Percentiles rank a stretch among this genome's conserved stretches.
phyloP scores from a whole-genome alignment of 2,113 vertebrate genomes.

The Menidia beryllina region DNA sequence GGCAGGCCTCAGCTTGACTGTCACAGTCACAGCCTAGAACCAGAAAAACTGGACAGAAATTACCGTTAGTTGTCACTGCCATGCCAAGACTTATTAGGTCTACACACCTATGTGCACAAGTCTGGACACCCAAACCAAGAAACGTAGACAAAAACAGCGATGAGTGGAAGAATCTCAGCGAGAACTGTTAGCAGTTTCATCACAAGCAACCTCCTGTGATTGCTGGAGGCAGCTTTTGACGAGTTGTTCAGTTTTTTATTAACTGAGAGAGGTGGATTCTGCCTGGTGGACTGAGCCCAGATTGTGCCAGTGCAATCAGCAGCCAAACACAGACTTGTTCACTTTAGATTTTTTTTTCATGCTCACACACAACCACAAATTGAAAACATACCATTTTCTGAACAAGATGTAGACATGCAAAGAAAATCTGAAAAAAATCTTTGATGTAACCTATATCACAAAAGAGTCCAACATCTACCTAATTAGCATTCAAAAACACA shows the following conservation, averaged over 20 bases:
- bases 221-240: not conserved
- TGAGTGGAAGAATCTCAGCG: constrained; percentile 4
- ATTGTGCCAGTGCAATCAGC: constrained; percentile 50
- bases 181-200: constrained; percentile 2
- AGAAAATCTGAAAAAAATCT: not conserved
- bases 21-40: constrained; percentile 62
- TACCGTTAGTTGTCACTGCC: constrained; percentile 82
- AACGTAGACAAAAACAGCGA: constrained; percentile 32
- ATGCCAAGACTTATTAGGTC: constrained; percentile 21
- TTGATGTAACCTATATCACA: constrained; percentile 28
- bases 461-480: constrained; percentile 27
- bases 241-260: not conserved
- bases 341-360: constrained; percentile 29
- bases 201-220: constrained; percentile 10
- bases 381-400: constrained; percentile 29
- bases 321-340: constrained; percentile 46
- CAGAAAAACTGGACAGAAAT: constrained; percentile 79
- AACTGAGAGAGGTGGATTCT: constrained; percentile 23
- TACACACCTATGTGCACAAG: constrained; percentile 60
- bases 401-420: constrained; percentile 41
- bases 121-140: constrained; percentile 49
- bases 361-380: constrained; percentile 20
- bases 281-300: constrained; percentile 43
- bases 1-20: constrained; percentile 80
- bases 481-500: constrained; percentile 47